A percentile compares a stretch with the other conserved stretches of the same genome.
phyloP scores from a whole-genome alignment of 2,888 invertebrate species.

The Aproaerema taeniolella region DNA sequence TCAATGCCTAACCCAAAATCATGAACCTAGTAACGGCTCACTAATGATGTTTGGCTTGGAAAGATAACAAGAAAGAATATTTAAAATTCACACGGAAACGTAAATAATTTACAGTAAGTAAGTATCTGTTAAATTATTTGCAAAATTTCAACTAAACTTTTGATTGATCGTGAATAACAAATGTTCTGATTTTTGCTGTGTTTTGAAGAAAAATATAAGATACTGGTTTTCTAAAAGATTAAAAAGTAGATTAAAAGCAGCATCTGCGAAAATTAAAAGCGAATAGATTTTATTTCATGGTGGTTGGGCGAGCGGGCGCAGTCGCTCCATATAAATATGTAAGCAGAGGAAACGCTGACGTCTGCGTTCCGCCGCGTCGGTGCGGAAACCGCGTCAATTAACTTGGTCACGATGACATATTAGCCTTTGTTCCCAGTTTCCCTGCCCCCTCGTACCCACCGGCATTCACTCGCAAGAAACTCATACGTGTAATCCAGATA shows the following conservation, averaged over 20 bases:
- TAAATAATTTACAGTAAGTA: too few relatives aligned
- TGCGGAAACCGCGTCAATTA: slow-evolving; percentile 76
- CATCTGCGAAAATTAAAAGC: slow-evolving; percentile 30
- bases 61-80: too few relatives aligned
- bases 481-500: slow-evolving; percentile 22
- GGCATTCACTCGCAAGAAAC: slow-evolving; percentile 53
- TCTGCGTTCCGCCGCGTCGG: slow-evolving; percentile 67
- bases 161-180: too few relatives aligned
- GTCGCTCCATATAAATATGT: slow-evolving; percentile 63
- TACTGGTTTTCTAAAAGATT: neutral
- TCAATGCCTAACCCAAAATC: too few relatives aligned
- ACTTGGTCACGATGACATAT: slow-evolving; percentile 73
- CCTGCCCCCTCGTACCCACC: slow-evolving; percentile 32
- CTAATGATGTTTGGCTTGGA: too few relatives aligned
- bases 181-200: too few relatives aligned
- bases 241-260: too few relatives aligned
- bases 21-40: too few relatives aligned
- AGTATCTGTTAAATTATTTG: too few relatives aligned
- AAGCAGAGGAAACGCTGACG: slow-evolving; percentile 66
- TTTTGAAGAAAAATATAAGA: neutral
- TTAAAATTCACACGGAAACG: too few relatives aligned
- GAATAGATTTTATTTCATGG: slow-evolving; percentile 33
- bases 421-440: slow-evolving; percentile 71
- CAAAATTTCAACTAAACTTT: too few relatives aligned
- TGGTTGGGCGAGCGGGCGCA: slow-evolving; percentile 31